These are phyloP conservation scores for Sylvia borin DNA, from an alignment of 2,797 vertebrate genomes.

Conservation along the genomic window DNA sequence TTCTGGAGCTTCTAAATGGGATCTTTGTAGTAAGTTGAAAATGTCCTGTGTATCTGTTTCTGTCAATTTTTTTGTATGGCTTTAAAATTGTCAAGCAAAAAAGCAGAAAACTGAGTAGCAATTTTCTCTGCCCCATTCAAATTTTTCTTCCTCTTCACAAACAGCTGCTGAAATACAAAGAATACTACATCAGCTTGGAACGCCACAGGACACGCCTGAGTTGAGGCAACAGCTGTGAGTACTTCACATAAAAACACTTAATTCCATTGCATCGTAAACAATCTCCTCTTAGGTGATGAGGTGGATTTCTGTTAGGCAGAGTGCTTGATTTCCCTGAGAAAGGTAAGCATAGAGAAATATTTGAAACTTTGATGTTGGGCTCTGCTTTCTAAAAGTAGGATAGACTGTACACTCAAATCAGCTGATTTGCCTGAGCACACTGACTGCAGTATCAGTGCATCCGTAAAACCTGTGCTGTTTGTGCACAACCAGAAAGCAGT, in stretches of 20 bases:
- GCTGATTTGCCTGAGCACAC: accelerated
- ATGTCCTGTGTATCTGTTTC: background rate
- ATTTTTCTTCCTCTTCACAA: slow-evolving; percentile 20
- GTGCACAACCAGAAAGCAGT: background rate
- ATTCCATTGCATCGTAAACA: background rate
- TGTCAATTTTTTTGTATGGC: background rate
- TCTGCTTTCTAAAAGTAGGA: background rate
- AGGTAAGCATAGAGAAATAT: background rate
- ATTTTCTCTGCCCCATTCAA: background rate
- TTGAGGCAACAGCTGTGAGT: slow-evolving; percentile 91
- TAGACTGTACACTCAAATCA: background rate
- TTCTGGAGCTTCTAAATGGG: background rate
- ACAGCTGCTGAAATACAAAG: slow-evolving; percentile 93
- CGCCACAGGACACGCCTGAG: slow-evolving; percentile 85
- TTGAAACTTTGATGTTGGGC: background rate
- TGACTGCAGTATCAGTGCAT: background rate
- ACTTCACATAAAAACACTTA: slow-evolving; percentile 16
- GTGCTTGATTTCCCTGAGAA: background rate
- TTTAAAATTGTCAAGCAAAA: slow-evolving; percentile 28
- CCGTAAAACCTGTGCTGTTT: background rate
- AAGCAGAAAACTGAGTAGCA: background rate
- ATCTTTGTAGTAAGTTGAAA: background rate
- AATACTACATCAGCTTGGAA: slow-evolving; percentile 86
- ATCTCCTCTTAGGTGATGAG: background rate
- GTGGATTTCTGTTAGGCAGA: background rate